These are phyloP conservation scores for Enteromius treurensis DNA, from an alignment of 2,797 vertebrate species.

Conservation along the genomic window DNA sequence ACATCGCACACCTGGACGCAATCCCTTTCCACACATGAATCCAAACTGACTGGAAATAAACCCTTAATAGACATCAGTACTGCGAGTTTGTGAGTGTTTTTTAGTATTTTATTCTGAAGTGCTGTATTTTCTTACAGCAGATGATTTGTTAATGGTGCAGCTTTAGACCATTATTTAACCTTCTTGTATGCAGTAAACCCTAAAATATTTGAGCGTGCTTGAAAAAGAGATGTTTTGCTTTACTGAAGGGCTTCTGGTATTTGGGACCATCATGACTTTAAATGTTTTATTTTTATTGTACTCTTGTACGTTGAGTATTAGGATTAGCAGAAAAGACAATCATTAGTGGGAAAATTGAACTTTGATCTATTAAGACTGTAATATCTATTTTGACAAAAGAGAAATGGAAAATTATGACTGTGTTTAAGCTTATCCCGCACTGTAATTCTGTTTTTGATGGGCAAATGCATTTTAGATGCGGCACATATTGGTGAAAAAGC, in stretches of 20 bases:
- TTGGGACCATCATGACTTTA: neutral
- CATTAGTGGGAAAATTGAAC: neutral
- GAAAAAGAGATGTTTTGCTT: neutral
- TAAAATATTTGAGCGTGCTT: neutral
- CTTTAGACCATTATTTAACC: too few species aligned
- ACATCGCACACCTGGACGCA: neutral
- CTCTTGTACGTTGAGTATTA: neutral
- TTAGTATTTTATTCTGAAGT: neutral
- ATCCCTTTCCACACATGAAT: neutral
- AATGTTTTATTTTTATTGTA: neutral
- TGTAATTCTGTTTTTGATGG: neutral
- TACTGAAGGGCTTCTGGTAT: neutral
- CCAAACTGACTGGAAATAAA: conserved; percentile 56
- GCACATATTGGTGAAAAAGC: neutral
- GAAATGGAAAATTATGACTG: neutral
- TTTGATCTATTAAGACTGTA: neutral
- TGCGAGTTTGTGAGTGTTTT: conserved; percentile 12
- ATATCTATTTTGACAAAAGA: neutral
- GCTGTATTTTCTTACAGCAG: neutral
- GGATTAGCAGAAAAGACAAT: neutral
- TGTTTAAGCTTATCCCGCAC: neutral
- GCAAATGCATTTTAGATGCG: neutral
- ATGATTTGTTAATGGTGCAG: neutral
- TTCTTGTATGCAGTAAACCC: neutral
- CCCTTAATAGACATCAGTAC: conserved; percentile 26